Conservation (phyloP, 2,888 invertebrate genomes). For the Pteria penguin region DNA sequence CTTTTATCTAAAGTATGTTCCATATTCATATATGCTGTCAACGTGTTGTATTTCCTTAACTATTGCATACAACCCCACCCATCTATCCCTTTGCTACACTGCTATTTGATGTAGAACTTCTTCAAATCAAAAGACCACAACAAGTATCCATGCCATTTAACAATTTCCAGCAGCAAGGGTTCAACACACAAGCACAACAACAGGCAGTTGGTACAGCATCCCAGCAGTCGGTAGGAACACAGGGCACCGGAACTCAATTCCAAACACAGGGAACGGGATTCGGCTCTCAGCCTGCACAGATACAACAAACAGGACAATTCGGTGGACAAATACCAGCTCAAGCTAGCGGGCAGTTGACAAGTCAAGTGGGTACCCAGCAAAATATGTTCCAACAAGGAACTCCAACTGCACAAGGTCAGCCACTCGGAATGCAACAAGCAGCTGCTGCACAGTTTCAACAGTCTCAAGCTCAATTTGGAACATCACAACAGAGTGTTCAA, state of each 20-base stretch:
- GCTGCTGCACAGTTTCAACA: neutral
- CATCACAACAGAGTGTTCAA: neutral
- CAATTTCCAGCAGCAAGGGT: neutral
- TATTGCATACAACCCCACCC: constrained; percentile 55
- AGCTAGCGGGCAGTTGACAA: neutral
- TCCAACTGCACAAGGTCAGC: neutral
- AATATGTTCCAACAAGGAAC: neutral
- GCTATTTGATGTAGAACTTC: constrained; percentile 97
- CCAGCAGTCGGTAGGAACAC: constrained; percentile 1
- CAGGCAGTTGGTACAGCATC: neutral
- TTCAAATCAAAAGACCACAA: constrained; percentile 84
- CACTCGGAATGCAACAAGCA: neutral
- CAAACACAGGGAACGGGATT: neutral
- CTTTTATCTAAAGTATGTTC: too few species aligned
- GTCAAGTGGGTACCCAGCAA: neutral
- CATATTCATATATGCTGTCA: too few species aligned
- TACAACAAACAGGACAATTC: neutral
- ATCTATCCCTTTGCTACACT: constrained; percentile 97
- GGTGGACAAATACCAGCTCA: neutral
- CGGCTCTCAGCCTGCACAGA: neutral
- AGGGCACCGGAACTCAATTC: neutral
- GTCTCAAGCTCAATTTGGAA: neutral
- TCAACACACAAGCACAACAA: neutral
- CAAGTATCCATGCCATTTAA: neutral
- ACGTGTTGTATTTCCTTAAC: neutral